Evolutionary conservation across 2,888 invertebrate genomes (phyloP), one percentile per base, ranked within the genome.

Genomic region (Pocota personata): DNA sequence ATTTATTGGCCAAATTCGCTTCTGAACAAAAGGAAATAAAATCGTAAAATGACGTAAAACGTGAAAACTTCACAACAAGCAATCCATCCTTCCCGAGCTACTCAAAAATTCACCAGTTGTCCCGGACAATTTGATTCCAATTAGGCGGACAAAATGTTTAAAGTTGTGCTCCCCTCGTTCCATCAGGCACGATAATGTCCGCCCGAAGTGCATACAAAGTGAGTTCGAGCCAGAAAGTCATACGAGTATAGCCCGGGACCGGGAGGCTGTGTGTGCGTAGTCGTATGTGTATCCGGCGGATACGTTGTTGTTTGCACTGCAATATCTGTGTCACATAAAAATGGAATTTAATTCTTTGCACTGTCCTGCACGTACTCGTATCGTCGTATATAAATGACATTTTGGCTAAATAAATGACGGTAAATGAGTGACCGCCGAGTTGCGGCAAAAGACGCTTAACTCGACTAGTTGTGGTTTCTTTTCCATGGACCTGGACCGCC

Each of bases 51-150:
- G 57, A 58, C 35, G 16, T 24, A 37, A 32, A 48, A 10, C 35
- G 32, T 14, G 43, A 58, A 71, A 50, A 50, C 50, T 27, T 37
- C 30, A 21, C n/a, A 62, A 40, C 73, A 57, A 66, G 32, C 32
- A 30, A 75, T 27, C 66, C 43, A 72, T 77, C 77, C 52, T 37
- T 78, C 78, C 35, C 3, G 50, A 21, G 50, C 76, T 77, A 55
- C 76, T 86, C 71, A 82, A 77, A 82, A 77, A 86, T 86, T 86
- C 86, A 86, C 66, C 72, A 76, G 66, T 76, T 86, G 82, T 86
- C 76, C 82, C 80, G 86, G 60, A 77, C 86, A 86, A 86, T 86
- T 86, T 86, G 86, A 86, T 86, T 86, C 86, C 86, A 86, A 86
- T 86, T 86, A 86, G 86, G 86, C 86, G 71, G 60, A 62, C 82